Percentiles rank a stretch among this genome's conserved stretches.
Conservation (phyloP, 2,797 vertebrate genomes). For the Nothura maculosa region DNA sequence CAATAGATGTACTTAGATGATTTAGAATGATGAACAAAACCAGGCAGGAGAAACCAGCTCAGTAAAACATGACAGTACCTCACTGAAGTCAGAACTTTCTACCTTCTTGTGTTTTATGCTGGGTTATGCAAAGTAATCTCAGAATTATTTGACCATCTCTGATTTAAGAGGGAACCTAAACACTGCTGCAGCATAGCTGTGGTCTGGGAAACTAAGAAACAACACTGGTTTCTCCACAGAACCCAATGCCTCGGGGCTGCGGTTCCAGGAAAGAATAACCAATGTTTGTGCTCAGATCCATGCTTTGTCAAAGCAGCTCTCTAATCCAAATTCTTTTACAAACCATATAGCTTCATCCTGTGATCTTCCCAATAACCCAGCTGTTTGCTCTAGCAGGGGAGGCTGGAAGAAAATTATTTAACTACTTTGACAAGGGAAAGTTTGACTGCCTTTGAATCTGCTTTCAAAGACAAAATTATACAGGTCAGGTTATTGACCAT, state of each 20-base stretch:
- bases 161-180: not conserved
- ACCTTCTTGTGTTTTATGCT: not conserved
- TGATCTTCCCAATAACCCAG: constrained; percentile 35
- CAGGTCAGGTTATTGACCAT: constrained; percentile 31
- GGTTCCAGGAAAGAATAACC: not conserved
- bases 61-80: not conserved
- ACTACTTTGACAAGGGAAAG: constrained; percentile 45
- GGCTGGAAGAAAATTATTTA: not conserved
- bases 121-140: not conserved
- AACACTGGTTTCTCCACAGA: not conserved
- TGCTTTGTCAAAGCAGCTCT: not conserved
- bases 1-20: not conserved
- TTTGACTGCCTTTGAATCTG: constrained; percentile 58
- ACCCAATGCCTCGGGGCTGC: not conserved
- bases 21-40: not conserved
- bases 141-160: not conserved
- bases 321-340: not conserved
- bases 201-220: not conserved
- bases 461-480: constrained; percentile 61
- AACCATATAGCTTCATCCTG: constrained; percentile 12
- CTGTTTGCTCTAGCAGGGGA: not conserved
- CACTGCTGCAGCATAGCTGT: accelerated
- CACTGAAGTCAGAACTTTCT: not conserved
- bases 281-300: not conserved
- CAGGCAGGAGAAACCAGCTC: too few relatives aligned